Conservation (phyloP, 2,888 invertebrate species). For the Ectobius pallidus region DNA sequence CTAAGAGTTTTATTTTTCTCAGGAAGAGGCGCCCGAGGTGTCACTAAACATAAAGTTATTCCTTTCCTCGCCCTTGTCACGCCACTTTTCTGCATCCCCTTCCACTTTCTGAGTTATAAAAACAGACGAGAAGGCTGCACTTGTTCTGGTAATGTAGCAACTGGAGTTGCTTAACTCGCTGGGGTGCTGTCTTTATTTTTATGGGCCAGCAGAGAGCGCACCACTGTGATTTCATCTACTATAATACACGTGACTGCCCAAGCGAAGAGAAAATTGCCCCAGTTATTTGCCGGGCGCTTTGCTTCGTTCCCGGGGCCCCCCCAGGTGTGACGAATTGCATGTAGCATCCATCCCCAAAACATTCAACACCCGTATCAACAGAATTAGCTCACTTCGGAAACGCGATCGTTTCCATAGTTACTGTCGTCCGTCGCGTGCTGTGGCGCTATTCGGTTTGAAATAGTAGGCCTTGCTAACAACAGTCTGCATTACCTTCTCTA, state of each 20-base stretch:
- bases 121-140: too few relatives aligned
- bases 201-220: constrained; percentile 1
- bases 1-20: too few relatives aligned
- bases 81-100: too few relatives aligned
- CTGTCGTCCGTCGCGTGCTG: too few relatives aligned
- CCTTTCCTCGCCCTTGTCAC: too few relatives aligned
- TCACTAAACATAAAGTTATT: too few relatives aligned
- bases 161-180: constrained; percentile 1
- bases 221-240: background rate
- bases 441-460: too few relatives aligned
- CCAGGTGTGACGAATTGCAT: constrained; percentile 15
- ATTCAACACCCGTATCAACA: background rate
- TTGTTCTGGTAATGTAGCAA: constrained; percentile 3
- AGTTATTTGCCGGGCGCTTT: constrained; percentile 15
- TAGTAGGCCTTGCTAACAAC: too few relatives aligned
- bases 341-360: constrained; percentile 9
- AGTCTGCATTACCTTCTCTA: too few relatives aligned
- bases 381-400: background rate
- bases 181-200: constrained; percentile 9
- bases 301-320: background rate
- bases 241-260: constrained; percentile 15
- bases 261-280: constrained; percentile 16
- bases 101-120: too few relatives aligned
- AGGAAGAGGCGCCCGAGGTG: too few relatives aligned
- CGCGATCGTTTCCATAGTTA: too few relatives aligned